phyloP scores from a whole-genome alignment of 2,888 invertebrate species.

The Clanis bilineata region DNA sequence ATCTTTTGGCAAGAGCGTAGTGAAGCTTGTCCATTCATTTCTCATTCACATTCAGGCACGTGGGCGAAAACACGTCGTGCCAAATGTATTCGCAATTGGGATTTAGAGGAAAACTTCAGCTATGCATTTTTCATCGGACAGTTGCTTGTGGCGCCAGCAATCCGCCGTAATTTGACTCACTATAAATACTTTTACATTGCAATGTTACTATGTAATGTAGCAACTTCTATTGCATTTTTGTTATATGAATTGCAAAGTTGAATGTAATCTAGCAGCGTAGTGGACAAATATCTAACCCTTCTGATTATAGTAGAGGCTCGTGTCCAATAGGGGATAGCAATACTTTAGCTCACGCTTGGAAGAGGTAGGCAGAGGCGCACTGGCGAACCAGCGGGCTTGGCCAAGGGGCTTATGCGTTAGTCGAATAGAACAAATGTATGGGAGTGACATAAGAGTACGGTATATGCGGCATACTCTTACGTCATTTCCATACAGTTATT shows the following conservation, averaged over 20 bases:
- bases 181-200: background rate
- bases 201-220: background rate
- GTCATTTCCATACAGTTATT: too few relatives aligned
- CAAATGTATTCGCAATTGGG: background rate
- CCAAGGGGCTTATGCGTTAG: too few relatives aligned
- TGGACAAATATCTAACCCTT: too few relatives aligned
- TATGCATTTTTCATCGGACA: background rate
- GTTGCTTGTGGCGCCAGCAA: conserved; percentile 5
- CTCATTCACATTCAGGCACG: background rate
- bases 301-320: too few relatives aligned
- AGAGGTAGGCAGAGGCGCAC: too few relatives aligned
- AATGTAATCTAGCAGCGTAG: background rate
- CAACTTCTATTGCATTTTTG: background rate
- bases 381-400: too few relatives aligned
- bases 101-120: background rate
- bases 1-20: conserved; percentile 10
- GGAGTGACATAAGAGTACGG: too few relatives aligned
- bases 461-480: too few relatives aligned
- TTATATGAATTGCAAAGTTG: background rate
- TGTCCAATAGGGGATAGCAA: too few relatives aligned
- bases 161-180: background rate
- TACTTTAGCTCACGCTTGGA: too few relatives aligned
- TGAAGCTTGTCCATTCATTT: conserved; percentile 16
- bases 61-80: conserved; percentile 1
- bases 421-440: too few relatives aligned